A percentile compares a stretch with the other conserved stretches of the same genome.
phyloP scores from a whole-genome alignment of 2,888 invertebrate species.

The Erpobdella octoculata region DNA sequence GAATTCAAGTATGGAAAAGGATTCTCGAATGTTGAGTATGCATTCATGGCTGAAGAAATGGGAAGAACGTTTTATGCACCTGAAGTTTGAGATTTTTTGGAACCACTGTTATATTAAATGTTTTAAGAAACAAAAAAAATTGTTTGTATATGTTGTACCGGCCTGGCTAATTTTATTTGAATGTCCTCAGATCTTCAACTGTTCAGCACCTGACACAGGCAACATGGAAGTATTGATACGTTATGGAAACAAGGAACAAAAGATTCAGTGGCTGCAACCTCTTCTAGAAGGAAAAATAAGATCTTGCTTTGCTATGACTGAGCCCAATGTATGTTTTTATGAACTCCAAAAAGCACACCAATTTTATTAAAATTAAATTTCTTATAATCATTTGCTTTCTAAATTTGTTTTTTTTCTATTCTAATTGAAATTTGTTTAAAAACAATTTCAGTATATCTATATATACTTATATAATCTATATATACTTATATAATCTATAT shows the following conservation, averaged over 20 bases:
- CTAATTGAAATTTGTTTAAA: too few species aligned
- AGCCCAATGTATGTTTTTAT: conserved; percentile 42
- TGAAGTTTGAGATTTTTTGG: conserved; percentile 44
- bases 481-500: too few species aligned
- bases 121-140: too few species aligned
- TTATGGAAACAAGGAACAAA: conserved; percentile 53
- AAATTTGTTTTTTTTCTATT: too few species aligned
- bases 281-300: conserved; percentile 51
- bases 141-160: background rate
- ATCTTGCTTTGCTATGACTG: conserved; percentile 40
- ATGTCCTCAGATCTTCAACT: conserved; percentile 53
- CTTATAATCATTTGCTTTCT: too few species aligned
- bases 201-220: conserved; percentile 55
- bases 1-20: conserved; percentile 46
- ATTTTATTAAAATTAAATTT: too few species aligned
- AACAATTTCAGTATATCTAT: too few species aligned
- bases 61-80: conserved; percentile 49
- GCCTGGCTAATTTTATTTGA: background rate
- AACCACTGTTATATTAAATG: too few species aligned
- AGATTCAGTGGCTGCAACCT: conserved; percentile 49
- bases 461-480: too few species aligned
- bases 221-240: conserved; percentile 55
- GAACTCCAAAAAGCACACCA: too few species aligned
- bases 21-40: conserved; percentile 54
- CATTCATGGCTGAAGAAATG: conserved; percentile 54